Conservation (phyloP, 2,888 invertebrate species). For the Nasonovia ribisnigri region DNA sequence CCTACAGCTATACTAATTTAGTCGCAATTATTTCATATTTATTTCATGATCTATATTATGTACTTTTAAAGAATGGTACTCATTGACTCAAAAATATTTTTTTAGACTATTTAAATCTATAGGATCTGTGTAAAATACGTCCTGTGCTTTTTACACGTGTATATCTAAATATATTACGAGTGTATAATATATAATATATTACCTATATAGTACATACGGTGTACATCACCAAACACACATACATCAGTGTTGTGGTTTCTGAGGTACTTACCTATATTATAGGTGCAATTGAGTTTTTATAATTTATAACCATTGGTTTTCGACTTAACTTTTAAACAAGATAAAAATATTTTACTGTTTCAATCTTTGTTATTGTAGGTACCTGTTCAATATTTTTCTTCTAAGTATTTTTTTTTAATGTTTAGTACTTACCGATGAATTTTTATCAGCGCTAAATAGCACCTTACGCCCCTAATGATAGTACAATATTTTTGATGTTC, state of each 20-base stretch:
- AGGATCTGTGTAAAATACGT: not conserved
- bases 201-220: not conserved
- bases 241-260: no score
- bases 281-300: not conserved
- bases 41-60: not conserved
- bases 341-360: no score
- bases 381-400: no score
- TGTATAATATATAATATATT: not conserved
- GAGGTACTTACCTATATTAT: not conserved
- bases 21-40: not conserved
- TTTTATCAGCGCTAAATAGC: no score
- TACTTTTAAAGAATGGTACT: not conserved
- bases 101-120: not conserved
- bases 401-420: no score
- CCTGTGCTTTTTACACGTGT: not conserved
- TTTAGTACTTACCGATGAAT: no score
- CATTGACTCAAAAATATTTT: not conserved
- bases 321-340: no score
- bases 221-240: not conserved
- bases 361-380: no score
- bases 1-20: not conserved
- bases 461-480: no score
- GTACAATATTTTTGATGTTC: no score
- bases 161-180: not conserved
- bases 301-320: no score